Evolutionary conservation across 2,797 vertebrate species (phyloP).

Genomic region (Takifugu ocellatus): DNA sequence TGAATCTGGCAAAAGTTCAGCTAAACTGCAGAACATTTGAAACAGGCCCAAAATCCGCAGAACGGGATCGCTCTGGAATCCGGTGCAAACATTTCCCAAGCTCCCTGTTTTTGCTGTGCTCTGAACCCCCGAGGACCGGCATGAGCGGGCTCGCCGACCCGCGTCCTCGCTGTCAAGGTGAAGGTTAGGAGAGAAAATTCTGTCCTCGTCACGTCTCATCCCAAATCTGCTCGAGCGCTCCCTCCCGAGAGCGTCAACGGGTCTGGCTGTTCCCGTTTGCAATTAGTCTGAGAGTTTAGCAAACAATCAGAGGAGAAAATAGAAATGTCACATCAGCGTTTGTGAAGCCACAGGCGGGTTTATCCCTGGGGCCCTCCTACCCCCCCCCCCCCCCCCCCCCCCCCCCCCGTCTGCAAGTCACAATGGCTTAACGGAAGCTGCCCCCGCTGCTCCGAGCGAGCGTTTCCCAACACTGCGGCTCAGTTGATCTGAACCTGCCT

Average conservation of each 20-base stretch:
- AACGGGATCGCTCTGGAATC: not conserved
- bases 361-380: slow-evolving; percentile 15
- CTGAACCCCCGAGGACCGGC: not conserved
- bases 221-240: too few relatives aligned
- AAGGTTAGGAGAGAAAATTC: too few relatives aligned
- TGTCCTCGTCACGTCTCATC: too few relatives aligned
- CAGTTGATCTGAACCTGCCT: slow-evolving; percentile 53
- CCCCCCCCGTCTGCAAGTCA: slow-evolving; percentile 14
- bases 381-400: slow-evolving; percentile 17
- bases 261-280: too few relatives aligned
- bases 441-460: slow-evolving; percentile 47
- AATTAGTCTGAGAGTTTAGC: too few relatives aligned
- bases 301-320: not conserved
- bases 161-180: too few relatives aligned
- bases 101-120: slow-evolving; percentile 17
- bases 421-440: slow-evolving; percentile 54
- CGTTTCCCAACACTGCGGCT: slow-evolving; percentile 40
- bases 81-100: slow-evolving; percentile 3
- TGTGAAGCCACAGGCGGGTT: slow-evolving; percentile 19
- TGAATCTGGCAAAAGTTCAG: not conserved
- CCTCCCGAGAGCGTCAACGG: too few relatives aligned
- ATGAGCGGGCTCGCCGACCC: too few relatives aligned
- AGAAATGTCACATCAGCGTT: not conserved
- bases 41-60: slow-evolving; percentile 2
- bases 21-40: slow-evolving; percentile 3